These are phyloP conservation scores for Rhinoderma darwinii DNA, from an alignment of 2,113 vertebrate genomes.

Conservation along the genomic window DNA sequence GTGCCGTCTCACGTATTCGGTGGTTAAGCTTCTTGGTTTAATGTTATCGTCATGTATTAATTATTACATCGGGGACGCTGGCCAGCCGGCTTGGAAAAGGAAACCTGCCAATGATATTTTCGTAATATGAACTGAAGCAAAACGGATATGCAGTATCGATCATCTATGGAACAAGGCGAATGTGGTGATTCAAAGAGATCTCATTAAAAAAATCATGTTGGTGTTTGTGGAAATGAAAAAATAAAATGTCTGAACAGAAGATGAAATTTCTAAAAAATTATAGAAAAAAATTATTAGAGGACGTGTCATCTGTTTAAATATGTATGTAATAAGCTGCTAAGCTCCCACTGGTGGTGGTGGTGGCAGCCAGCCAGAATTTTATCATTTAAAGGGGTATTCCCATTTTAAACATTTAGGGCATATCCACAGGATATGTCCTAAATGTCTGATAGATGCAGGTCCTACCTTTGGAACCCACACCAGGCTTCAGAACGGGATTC, in stretches of 20 bases:
- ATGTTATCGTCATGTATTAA: slow-evolving; percentile 37
- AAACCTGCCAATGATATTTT: slow-evolving; percentile 26
- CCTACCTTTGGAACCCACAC: no score
- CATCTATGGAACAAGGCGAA: not conserved
- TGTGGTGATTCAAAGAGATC: not conserved
- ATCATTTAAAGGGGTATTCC: no score
- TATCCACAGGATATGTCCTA: no score
- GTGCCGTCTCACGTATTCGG: not conserved
- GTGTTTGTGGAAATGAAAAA: not conserved
- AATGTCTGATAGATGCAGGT: no score
- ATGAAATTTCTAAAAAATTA: not conserved
- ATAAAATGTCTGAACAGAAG: not conserved
- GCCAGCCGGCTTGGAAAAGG: not conserved
- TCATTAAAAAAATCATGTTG: not conserved
- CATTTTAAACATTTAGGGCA: no score
- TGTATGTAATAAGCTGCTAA: not conserved
- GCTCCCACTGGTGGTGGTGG: not conserved
- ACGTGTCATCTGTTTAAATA: no score
- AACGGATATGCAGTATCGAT: not conserved
- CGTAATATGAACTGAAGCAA: not conserved
- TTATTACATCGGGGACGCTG: slow-evolving; percentile 36
- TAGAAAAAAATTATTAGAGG: not conserved
- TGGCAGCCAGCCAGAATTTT: not conserved
- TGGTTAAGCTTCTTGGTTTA: slow-evolving; percentile 40
- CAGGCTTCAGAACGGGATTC: no score